A percentile compares a stretch with the other conserved stretches of the same genome.
phyloP scores from a whole-genome alignment of 2,113 vertebrate species.

The Mormoops blainvillei region DNA sequence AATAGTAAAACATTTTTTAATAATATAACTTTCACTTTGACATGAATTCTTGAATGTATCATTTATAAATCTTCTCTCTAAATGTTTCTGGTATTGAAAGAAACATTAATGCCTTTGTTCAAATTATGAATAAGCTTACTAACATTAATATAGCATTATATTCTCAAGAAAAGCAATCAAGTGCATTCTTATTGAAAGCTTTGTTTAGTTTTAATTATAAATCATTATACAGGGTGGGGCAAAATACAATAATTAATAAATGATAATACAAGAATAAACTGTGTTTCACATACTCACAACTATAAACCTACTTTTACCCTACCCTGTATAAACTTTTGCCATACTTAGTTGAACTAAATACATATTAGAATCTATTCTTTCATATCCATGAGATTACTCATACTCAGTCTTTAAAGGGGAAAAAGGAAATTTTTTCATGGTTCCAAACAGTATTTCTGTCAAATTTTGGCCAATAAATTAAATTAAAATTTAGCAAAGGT shows the following conservation, averaged over 20 bases:
- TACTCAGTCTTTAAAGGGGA: not conserved
- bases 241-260: not conserved
- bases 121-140: conserved; percentile 27
- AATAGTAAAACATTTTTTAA: not conserved
- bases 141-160: not conserved
- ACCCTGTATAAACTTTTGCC: not conserved
- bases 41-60: not conserved
- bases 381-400: not conserved
- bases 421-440: not conserved
- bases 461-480: not conserved
- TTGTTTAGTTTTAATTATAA: conserved; percentile 40
- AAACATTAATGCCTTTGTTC: not conserved
- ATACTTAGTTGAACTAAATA: conserved; percentile 42
- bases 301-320: not conserved
- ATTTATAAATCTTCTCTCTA: not conserved
- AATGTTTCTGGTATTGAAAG: not conserved
- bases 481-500: not conserved
- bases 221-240: not conserved
- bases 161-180: conserved; percentile 42
- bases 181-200: conserved; percentile 33
- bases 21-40: not conserved
- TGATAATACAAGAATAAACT: too few species aligned
- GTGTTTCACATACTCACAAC: not conserved
- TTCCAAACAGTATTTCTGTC: not conserved
- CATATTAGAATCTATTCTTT: not conserved